These are phyloP conservation scores for Rhadina sibilatrix DNA, from an alignment of 2,113 vertebrate species.

Conservation along the genomic window DNA sequence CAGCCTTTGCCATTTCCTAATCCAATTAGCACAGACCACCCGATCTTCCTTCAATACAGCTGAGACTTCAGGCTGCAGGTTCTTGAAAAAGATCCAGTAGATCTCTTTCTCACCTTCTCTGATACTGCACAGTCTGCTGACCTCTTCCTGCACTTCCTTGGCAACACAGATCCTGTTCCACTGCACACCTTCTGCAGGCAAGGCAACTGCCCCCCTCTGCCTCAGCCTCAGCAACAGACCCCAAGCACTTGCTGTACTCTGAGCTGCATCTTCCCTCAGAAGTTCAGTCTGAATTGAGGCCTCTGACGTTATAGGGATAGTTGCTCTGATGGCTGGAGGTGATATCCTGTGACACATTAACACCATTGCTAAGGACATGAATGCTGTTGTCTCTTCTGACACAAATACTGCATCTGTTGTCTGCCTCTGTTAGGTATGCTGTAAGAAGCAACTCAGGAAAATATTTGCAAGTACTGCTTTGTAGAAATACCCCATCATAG, in stretches of 20 bases:
- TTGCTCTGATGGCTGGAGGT: background rate
- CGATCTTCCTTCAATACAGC: background rate
- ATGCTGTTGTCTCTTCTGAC: background rate
- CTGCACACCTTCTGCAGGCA: background rate
- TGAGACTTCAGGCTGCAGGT: background rate
- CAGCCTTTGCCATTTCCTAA: background rate
- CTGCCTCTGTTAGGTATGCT: background rate
- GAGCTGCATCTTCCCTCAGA: background rate
- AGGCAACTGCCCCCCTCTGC: background rate
- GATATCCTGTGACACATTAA: background rate
- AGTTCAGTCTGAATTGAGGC: background rate
- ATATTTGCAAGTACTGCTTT: conserved; percentile 25
- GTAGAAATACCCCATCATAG: background rate
- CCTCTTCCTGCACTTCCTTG: background rate
- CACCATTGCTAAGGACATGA: background rate
- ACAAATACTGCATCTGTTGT: background rate
- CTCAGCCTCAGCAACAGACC: background rate
- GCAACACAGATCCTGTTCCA: background rate
- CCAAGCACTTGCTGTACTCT: background rate
- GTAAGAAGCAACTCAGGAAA: conserved; percentile 19
- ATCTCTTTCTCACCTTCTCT: background rate
- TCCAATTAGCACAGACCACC: background rate
- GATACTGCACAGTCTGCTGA: background rate
- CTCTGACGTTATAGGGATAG: background rate
- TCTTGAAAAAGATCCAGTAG: background rate